Evolutionary conservation across 2,113 vertebrate genomes (phyloP).

Genomic region (Zosterops japonicus): DNA sequence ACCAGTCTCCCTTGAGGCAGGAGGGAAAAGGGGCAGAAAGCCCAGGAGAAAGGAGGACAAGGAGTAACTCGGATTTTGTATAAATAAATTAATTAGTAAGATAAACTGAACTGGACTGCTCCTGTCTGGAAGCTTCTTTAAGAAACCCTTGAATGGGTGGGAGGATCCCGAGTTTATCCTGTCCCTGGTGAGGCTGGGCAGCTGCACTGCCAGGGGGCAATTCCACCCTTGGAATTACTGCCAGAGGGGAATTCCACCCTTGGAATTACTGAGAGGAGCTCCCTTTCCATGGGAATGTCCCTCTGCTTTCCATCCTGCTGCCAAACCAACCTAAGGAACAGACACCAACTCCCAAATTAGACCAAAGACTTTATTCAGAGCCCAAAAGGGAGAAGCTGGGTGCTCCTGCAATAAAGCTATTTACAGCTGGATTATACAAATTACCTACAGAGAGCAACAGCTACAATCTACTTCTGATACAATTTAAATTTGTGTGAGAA

Average conservation of each 20-base stretch:
- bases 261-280: background rate
- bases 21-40: background rate
- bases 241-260: too few species aligned
- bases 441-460: accelerated
- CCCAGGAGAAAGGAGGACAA: background rate
- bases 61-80: background rate
- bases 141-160: accelerated
- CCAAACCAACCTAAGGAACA: accelerated
- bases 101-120: background rate
- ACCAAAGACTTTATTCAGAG: background rate
- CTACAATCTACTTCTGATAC: accelerated
- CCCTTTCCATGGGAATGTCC: background rate
- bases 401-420: background rate
- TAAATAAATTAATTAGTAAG: background rate
- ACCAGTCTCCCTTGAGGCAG: background rate
- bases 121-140: accelerated
- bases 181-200: accelerated
- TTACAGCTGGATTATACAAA: accelerated
- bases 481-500: accelerated
- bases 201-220: background rate
- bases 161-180: accelerated
- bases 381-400: accelerated
- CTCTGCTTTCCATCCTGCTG: too few species aligned
- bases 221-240: background rate
- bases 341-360: background rate